Base-by-base conservation (phyloP, 1,140 invertebrate species). In the Proales similis region DNA sequence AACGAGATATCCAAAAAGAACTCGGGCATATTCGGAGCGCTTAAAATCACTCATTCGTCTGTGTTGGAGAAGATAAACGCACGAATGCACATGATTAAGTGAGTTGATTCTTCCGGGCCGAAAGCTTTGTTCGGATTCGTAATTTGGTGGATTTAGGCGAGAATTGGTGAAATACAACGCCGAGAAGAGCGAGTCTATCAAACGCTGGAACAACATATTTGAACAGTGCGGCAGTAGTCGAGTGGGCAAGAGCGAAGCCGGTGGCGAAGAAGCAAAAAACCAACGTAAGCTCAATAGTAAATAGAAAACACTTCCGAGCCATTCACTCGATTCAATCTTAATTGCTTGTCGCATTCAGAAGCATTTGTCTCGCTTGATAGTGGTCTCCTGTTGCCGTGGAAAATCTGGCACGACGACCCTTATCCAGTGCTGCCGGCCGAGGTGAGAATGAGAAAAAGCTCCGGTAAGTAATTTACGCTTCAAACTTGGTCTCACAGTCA, bases 31-130 rank as follows among this genome's bases (percentile, higher is more conserved):
- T 42, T 57, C 3, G 51, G 51, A 17, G 51, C 51, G n/a, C 22
- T 57, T 1, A 57, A 57, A 57, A 57, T 57, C 27, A 42, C 51
- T 57, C 51, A 57, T 36, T 57, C 51, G 4, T 57, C 51, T 9
- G 30, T 26, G 14, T 29, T 57, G 19, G 51, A 57, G 20, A 42
- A 57, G 45, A 57, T 57, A 6, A 57, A 57, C 22, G n/a, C 51
- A 57, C 14, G 45, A 57, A 57, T 30, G 39, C 11, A 42, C 39
- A 42, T 30, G 39, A 12, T 57, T 57, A 12, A 57, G 45, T 36
- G 39, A 42, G 22, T 1, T 2, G 3, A 5, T 24, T 48, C 0
- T 29, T 29, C 12, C 12, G 2, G 24, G 9, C 27, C 27, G 6
- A 7, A 36, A 36, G 9, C 14, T 14, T 36, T 9, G 14, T 36